Percentiles rank a stretch among this genome's conserved stretches.
phyloP scores from a whole-genome alignment of 1,140 invertebrate species.

The Paralvinella palmiformis region DNA sequence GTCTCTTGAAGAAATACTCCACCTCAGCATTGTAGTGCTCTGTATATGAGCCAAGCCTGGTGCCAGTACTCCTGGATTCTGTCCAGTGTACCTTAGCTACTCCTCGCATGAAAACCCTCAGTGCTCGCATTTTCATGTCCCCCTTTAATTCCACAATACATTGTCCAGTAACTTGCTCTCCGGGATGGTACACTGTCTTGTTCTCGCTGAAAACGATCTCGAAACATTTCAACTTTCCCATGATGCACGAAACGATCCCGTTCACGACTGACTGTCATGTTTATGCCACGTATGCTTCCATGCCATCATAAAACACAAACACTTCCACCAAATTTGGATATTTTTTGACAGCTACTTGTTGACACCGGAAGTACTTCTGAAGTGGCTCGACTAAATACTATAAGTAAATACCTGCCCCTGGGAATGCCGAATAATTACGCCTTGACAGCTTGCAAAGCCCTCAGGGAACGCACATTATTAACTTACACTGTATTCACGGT shows the following conservation, averaged over 20 bases:
- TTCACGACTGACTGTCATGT: not conserved
- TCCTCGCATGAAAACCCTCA: constrained; percentile 52
- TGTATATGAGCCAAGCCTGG: constrained; percentile 52
- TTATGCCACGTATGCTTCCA: not conserved
- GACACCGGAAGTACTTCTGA: too few species aligned
- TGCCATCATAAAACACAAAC: too few species aligned
- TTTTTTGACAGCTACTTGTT: not conserved
- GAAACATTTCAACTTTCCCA: constrained; percentile 54
- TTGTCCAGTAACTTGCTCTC: constrained; percentile 49
- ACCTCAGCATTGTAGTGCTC: constrained; percentile 55
- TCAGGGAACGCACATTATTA: too few species aligned
- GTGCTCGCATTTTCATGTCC: constrained; percentile 51
- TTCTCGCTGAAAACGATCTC: constrained; percentile 50
- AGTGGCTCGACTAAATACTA: too few species aligned
- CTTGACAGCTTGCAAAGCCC: too few species aligned
- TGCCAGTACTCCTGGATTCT: constrained; percentile 52
- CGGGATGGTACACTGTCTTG: constrained; percentile 52
- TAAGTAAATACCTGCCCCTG: too few species aligned
- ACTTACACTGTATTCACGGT: too few species aligned
- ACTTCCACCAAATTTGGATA: not conserved
- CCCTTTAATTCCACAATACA: constrained; percentile 53
- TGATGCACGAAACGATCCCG: constrained; percentile 25
- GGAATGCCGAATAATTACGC: too few species aligned
- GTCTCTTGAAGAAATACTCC: constrained; percentile 53
- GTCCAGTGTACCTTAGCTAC: constrained; percentile 55